Evolutionary conservation across 23 tunicate genomes (phyloP).

Genomic region (Styela clava): DNA sequence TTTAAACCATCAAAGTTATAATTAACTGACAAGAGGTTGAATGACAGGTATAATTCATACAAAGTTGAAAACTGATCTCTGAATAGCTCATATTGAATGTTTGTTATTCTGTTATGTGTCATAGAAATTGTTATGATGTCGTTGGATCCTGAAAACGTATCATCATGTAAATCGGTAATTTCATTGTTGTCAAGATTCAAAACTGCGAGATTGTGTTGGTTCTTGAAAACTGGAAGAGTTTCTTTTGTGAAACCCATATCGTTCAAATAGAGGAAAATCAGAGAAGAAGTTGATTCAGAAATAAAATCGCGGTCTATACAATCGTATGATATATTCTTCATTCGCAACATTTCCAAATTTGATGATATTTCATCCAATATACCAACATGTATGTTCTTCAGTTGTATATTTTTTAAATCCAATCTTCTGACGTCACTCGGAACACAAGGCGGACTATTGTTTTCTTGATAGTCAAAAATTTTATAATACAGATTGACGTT

Average conservation of each 20-base stretch:
- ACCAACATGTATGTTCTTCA: neutral
- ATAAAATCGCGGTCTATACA: conserved; percentile 6
- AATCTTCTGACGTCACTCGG: neutral
- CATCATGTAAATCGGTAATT: neutral
- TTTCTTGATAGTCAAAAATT: neutral
- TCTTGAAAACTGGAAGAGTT: neutral
- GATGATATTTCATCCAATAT: neutral
- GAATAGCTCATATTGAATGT: neutral
- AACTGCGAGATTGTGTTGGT: neutral
- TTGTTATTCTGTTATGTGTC: neutral
- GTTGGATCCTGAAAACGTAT: neutral
- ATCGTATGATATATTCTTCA: neutral
- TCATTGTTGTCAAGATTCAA: neutral
- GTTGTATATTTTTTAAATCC: neutral
- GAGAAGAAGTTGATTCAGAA: neutral
- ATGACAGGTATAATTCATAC: neutral
- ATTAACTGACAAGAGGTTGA: neutral
- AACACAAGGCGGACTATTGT: neutral
- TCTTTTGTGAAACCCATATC: neutral
- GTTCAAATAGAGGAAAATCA: neutral
- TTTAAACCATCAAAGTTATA: neutral
- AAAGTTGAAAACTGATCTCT: neutral
- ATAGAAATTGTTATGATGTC: neutral
- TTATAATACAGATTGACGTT: neutral
- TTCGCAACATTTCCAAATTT: neutral